Percentiles rank a stretch among this genome's conserved stretches.
These are phyloP conservation scores for Rhinichthys osculus DNA, from an alignment of 2,797 vertebrate species.

Conservation along the genomic window DNA sequence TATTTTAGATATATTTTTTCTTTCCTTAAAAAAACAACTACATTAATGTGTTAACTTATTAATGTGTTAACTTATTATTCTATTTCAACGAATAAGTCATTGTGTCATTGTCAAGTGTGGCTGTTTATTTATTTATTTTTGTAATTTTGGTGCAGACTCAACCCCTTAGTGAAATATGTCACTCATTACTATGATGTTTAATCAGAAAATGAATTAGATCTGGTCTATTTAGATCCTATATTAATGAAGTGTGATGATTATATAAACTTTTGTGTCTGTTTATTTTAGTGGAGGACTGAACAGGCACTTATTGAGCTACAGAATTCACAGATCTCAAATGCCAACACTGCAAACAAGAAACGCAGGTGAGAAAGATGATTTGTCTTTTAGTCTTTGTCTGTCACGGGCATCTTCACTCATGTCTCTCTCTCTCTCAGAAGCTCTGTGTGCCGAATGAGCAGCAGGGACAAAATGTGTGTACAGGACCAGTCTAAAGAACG, in stretches of 20 bases:
- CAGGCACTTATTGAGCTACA: slow-evolving; percentile 80
- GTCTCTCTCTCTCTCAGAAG: slow-evolving; percentile 72
- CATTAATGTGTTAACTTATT: no score
- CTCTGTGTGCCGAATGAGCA: slow-evolving; percentile 92
- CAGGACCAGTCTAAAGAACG: slow-evolving; percentile 92
- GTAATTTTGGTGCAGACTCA: background rate
- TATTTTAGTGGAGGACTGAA: slow-evolving; percentile 82
- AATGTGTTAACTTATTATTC: background rate
- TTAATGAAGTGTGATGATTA: background rate
- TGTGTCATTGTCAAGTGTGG: background rate
- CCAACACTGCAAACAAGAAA: slow-evolving; percentile 76
- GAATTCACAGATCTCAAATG: slow-evolving; percentile 72
- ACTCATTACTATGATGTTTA: background rate
- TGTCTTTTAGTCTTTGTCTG: background rate
- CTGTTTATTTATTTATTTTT: slow-evolving; percentile 33
- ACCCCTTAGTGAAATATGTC: background rate
- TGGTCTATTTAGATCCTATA: background rate
- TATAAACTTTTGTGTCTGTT: background rate
- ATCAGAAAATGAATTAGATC: background rate
- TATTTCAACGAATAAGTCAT: background rate
- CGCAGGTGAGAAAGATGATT: slow-evolving; percentile 76
- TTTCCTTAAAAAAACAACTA: background rate
- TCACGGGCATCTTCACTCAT: background rate
- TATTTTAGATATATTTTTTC: no score
- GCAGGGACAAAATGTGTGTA: slow-evolving; percentile 89